A percentile compares a stretch with the other conserved stretches of the same genome.
These are phyloP conservation scores for Callocephalon fimbriatum DNA, from an alignment of 2,113 vertebrate species.

Conservation along the genomic window DNA sequence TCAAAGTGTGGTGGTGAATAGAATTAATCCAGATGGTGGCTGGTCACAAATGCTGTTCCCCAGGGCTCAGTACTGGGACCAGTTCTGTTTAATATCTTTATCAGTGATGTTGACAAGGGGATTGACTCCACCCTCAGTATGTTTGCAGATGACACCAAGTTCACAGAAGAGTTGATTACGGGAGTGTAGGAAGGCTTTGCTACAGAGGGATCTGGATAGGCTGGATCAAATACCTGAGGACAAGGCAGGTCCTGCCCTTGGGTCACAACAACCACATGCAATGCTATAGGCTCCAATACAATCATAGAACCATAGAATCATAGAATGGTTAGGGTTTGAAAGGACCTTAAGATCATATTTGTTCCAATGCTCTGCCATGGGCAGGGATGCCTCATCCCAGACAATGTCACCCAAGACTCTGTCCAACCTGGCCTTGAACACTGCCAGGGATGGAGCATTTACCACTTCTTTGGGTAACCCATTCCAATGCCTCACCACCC, in stretches of 20 bases:
- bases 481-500: neutral
- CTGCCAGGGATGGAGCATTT: neutral
- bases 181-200: neutral
- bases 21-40: neutral
- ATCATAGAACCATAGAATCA: neutral
- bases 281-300: neutral
- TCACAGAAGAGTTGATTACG: neutral
- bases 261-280: neutral
- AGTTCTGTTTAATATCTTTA: neutral
- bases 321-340: neutral
- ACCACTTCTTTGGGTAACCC: neutral
- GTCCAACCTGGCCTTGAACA: neutral
- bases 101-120: neutral
- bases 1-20: neutral
- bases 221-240: neutral
- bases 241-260: neutral
- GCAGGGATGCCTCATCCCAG: neutral
- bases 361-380: neutral
- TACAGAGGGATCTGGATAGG: neutral
- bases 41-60: neutral
- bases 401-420: neutral
- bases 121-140: neutral
- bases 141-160: neutral
- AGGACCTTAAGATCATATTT: neutral
- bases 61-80: neutral